A percentile compares a stretch with the other conserved stretches of the same genome.
phyloP scores from a whole-genome alignment of 1,140 invertebrate species.

The Philotrypesis tridentata region DNA sequence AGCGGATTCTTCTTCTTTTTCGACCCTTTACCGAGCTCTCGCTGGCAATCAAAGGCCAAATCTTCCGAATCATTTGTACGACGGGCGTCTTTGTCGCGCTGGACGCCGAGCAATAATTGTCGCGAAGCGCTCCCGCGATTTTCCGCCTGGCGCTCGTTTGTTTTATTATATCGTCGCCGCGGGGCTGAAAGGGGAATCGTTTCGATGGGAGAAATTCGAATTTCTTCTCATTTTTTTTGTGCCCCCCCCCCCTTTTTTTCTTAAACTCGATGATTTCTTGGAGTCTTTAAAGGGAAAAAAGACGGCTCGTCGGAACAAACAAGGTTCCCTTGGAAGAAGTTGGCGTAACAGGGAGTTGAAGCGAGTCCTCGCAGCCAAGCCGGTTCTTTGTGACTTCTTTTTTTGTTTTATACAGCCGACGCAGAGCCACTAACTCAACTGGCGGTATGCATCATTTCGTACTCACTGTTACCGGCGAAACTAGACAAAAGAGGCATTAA shows the following conservation, averaged over 20 bases:
- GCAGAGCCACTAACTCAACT: neutral
- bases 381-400: neutral
- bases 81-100: constrained; percentile 55
- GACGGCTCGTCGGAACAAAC: neutral
- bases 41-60: constrained; percentile 57
- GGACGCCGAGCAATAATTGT: constrained; percentile 58
- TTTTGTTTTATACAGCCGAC: neutral
- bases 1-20: constrained; percentile 4
- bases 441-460: constrained; percentile 18
- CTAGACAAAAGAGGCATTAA: constrained; percentile 34
- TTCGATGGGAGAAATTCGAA: too few relatives aligned
- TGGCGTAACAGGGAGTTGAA: neutral
- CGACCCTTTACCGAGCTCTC: constrained; percentile 17
- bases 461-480: neutral
- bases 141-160: constrained; percentile 26
- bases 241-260: too few relatives aligned
- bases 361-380: neutral
- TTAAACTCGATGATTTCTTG: too few relatives aligned
- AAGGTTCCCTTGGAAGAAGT: neutral
- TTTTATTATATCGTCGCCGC: neutral
- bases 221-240: too few relatives aligned
- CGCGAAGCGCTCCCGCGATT: neutral
- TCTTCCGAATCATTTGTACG: constrained; percentile 63
- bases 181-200: too few relatives aligned
- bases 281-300: neutral